A percentile compares a stretch with the other conserved stretches of the same genome.
phyloP scores from a whole-genome alignment of 2,888 invertebrate genomes.

The Ectemnius continuus region DNA sequence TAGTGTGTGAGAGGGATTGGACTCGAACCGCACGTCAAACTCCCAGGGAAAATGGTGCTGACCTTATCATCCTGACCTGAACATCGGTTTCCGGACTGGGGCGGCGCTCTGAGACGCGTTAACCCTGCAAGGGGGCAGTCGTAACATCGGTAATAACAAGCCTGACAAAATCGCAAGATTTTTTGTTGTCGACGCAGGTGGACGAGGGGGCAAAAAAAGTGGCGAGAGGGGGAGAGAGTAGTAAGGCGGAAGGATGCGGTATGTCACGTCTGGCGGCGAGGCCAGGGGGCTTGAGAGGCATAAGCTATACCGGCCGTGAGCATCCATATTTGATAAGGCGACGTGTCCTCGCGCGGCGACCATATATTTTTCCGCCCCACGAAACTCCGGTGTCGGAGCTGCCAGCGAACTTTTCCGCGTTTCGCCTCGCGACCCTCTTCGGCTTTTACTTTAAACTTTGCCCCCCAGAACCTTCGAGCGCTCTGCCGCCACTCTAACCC shows the following conservation, averaged over 20 bases:
- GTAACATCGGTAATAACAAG: background rate
- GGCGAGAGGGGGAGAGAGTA: slow-evolving; percentile 1
- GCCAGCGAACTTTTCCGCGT: slow-evolving; percentile 35
- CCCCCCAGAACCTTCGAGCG: slow-evolving; percentile 21
- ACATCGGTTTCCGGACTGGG: background rate
- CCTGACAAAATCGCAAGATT: background rate
- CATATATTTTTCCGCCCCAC: slow-evolving; percentile 34
- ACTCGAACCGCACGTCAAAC: background rate
- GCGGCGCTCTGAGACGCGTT: too few relatives aligned
- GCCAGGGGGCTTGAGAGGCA: background rate
- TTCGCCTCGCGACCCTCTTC: slow-evolving; percentile 27
- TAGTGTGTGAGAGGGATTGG: background rate
- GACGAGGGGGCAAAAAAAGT: background rate
- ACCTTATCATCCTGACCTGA: background rate
- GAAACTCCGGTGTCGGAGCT: slow-evolving; percentile 21
- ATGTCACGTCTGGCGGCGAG: slow-evolving; percentile 24
- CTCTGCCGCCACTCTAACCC: slow-evolving; percentile 4
- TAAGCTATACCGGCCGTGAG: slow-evolving; percentile 17
- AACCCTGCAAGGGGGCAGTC: too few relatives aligned
- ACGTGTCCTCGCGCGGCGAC: slow-evolving; percentile 25
- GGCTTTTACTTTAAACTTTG: slow-evolving; percentile 52
- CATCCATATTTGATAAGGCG: slow-evolving; percentile 57
- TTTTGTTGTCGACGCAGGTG: background rate
- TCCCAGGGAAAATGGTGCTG: background rate
- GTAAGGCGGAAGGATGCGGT: slow-evolving; percentile 12